Percentiles rank a stretch among this genome's conserved stretches.
phyloP scores from a whole-genome alignment of 2,113 vertebrate genomes.

The Malurus melanocephalus region DNA sequence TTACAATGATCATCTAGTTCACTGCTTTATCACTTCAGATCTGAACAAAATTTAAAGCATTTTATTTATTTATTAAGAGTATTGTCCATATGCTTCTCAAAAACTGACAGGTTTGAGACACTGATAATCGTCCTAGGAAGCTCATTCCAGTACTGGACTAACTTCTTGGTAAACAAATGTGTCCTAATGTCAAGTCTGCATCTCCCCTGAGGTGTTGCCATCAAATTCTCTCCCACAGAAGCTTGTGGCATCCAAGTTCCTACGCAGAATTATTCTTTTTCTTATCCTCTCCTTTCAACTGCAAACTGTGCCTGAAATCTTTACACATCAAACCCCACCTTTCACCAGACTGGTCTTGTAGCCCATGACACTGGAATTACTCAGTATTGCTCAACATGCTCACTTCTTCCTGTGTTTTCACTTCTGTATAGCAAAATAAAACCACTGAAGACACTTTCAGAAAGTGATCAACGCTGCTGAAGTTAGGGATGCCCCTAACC shows the following conservation, averaged over 20 bases:
- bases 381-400: not conserved
- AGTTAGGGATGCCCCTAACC: not conserved
- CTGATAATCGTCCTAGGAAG: not conserved
- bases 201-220: not conserved
- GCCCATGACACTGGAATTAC: not conserved
- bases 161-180: not conserved
- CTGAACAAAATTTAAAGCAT: not conserved
- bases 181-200: not conserved
- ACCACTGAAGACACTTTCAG: not conserved
- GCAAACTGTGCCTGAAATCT: not conserved
- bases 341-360: not conserved
- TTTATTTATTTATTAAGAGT: not conserved
- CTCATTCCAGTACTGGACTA: not conserved
- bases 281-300: not conserved
- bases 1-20: not conserved
- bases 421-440: not conserved
- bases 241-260: not conserved
- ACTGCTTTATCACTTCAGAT: not conserved
- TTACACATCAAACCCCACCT: not conserved
- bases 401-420: not conserved
- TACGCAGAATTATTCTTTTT: not conserved
- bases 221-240: not conserved
- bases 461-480: not conserved
- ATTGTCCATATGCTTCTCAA: not conserved
- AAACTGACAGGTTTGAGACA: not conserved